A percentile compares a stretch with the other conserved stretches of the same genome.
phyloP scores from a whole-genome alignment of 2,888 invertebrate genomes.

The Gerris lacustris region DNA sequence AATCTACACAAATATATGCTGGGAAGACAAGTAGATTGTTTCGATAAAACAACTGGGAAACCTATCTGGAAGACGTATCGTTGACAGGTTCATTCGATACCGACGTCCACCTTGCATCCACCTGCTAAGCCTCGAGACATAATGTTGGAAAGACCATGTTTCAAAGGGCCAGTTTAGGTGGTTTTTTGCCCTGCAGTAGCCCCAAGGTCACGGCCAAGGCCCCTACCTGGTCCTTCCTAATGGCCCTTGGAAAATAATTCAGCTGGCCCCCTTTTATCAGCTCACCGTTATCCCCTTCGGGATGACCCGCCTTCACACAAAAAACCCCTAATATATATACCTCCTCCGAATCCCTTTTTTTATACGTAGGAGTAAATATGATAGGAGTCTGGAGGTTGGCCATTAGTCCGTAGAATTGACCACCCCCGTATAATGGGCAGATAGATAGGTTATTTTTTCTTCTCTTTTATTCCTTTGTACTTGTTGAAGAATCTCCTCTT shows the following conservation, averaged over 20 bases:
- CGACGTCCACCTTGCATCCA: background rate
- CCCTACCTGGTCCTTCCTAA: background rate
- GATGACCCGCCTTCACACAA: background rate
- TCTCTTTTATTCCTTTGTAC: background rate
- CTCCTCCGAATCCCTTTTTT: background rate
- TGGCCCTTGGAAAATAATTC: background rate
- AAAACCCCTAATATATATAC: background rate
- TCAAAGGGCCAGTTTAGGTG: background rate
- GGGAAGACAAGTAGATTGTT: background rate
- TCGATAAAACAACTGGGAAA: background rate
- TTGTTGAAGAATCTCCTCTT: background rate
- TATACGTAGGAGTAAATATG: background rate
- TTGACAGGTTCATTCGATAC: conserved; percentile 1
- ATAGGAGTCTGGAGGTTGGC: background rate
- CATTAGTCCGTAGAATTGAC: background rate
- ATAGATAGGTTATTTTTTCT: background rate
- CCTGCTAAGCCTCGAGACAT: background rate
- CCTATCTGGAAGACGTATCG: background rate
- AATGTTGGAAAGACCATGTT: background rate
- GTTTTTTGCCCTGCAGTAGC: conserved; percentile 1
- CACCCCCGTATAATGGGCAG: background rate
- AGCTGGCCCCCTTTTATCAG: conserved; percentile 1
- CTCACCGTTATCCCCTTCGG: background rate
- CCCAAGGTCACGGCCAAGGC: background rate
- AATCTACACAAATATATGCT: background rate